Conservation (phyloP, 2,888 invertebrate species). For the Molanna angustata region DNA sequence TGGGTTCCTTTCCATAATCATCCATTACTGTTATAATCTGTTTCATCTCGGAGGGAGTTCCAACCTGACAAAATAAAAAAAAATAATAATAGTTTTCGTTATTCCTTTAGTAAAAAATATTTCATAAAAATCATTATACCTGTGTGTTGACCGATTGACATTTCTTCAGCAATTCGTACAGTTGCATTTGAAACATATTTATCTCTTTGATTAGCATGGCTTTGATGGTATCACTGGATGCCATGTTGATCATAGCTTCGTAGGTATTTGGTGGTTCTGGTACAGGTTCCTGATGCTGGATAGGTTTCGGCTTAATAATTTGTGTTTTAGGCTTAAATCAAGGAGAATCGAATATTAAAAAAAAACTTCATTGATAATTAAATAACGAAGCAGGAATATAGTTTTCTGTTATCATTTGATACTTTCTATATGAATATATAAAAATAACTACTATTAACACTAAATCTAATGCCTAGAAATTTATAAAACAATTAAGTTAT, state of each 20-base stretch:
- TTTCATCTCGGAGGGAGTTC: slow-evolving; percentile 26
- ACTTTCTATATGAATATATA: too few species aligned
- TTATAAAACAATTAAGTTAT: too few species aligned
- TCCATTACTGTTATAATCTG: slow-evolving; percentile 36
- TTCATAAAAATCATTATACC: slow-evolving; percentile 43
- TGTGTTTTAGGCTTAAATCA: too few species aligned
- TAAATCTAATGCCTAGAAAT: too few species aligned
- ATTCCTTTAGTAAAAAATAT: slow-evolving; percentile 37
- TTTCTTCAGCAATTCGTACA: slow-evolving; percentile 58
- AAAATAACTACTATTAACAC: too few species aligned
- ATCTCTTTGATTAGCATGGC: slow-evolving; percentile 65
- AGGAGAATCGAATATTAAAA: too few species aligned
- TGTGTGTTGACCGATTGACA: slow-evolving; percentile 52
- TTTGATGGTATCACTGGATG: slow-evolving; percentile 42
- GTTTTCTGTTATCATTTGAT: too few species aligned
- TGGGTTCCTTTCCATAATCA: slow-evolving; percentile 40
- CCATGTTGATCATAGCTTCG: slow-evolving; percentile 11
- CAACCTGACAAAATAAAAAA: slow-evolving; percentile 23
- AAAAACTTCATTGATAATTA: too few species aligned
- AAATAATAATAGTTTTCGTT: background rate
- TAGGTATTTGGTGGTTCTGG: slow-evolving; percentile 13
- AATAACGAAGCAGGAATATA: too few species aligned
- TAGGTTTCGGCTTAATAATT: background rate
- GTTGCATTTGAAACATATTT: slow-evolving; percentile 62
- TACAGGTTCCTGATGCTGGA: slow-evolving; percentile 4